A percentile compares a stretch with the other conserved stretches of the same genome.
Evolutionary conservation across 2,113 vertebrate species (phyloP).

Genomic region (Plotosus lineatus): DNA sequence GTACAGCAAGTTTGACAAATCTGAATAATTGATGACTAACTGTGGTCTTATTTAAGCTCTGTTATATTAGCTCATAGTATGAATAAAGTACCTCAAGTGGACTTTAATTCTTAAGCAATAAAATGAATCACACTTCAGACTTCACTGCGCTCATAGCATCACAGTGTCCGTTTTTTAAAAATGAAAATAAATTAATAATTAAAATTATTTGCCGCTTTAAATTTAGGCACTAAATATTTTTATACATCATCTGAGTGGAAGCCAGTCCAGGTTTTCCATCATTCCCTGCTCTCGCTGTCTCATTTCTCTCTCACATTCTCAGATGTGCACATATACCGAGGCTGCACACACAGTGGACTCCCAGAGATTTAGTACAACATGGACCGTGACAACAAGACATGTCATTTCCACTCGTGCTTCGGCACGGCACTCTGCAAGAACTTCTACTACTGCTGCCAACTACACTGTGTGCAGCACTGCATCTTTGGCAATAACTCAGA

Average conservation of each 20-base stretch:
- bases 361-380: slow-evolving; percentile 68
- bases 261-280: slow-evolving; percentile 16
- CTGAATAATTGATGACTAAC: slow-evolving; percentile 26
- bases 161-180: background rate
- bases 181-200: too few species aligned
- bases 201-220: background rate
- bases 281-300: slow-evolving; percentile 9
- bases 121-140: slow-evolving; percentile 20
- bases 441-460: slow-evolving; percentile 74
- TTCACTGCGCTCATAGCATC: background rate
- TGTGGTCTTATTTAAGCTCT: slow-evolving; percentile 2
- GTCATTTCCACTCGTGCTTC: slow-evolving; percentile 78
- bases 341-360: slow-evolving; percentile 62
- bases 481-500: slow-evolving; percentile 69
- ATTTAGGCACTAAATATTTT: background rate
- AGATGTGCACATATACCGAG: slow-evolving; percentile 14
- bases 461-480: slow-evolving; percentile 66
- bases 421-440: slow-evolving; percentile 73
- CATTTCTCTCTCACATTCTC: slow-evolving; percentile 4
- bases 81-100: background rate
- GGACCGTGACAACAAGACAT: slow-evolving; percentile 76
- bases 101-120: slow-evolving; percentile 13
- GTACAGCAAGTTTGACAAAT: slow-evolving; percentile 2
- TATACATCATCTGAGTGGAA: background rate
- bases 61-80: slow-evolving; percentile 6